Evolutionary conservation across 2,797 vertebrate genomes (phyloP), one percentile per base, ranked within the genome.

Genomic region (Leptoclinus maculatus): DNA sequence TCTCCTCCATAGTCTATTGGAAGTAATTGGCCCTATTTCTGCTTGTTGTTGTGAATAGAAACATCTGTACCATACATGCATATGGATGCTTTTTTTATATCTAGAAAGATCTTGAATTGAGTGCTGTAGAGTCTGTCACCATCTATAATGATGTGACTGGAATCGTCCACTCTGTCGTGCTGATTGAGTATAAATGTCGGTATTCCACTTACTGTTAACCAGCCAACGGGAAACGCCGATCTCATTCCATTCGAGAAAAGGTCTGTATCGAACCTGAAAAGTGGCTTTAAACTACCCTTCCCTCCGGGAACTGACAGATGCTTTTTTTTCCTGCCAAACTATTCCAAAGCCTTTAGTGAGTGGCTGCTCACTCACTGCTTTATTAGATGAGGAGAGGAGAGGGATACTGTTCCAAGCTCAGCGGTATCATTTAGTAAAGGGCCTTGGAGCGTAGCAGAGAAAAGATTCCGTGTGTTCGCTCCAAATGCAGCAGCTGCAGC

Each of bases 191-290:
- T 59, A 56, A 3, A 78, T 34, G 47, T 36, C 74, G 32, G n/a
- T 56, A 43, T 66, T 60, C 41, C 34, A 39, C 41, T 74, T 66
- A 5, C 45, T 32, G 58, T 71, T 70, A 57, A 68, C 75, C 62
- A 36, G 63, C 27, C 69, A 64, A 25, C 38, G 57, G 83, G 78
- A 93, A 87, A 87, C 3, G 76, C 87, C 87, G 73, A 88, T 77
- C 80, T 82, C 71, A 78, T 83, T 84, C 67, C 34, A 36, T 76
- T 54, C 49, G 27, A 82, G 76, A 79, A 41, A n/a, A 81, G 72
- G 63, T 74, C 64, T 79, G 58, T 83, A 87, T 86, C 87, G 82
- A 91, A 90, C 83, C 82, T 86, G 79, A 91, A 85, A 84, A 88
- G 71, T 81, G 80, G 83, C 84, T 89, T 91, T 91, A 85, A 88